Base-by-base conservation (phyloP, 1,140 invertebrate genomes). In the Adelges cooleyi region DNA sequence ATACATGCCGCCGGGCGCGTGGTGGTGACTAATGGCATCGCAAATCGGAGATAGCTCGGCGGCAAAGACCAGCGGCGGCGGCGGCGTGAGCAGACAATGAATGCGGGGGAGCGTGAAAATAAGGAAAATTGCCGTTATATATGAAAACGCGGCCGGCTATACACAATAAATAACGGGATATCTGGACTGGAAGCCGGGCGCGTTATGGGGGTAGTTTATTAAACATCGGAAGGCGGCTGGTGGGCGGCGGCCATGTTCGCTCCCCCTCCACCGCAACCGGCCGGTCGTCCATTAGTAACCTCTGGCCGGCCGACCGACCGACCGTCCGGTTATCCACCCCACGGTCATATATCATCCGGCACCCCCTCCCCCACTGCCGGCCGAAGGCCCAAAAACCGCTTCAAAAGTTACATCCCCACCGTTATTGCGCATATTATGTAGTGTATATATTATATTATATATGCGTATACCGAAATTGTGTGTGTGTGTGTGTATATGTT, bases 161-260 rank as follows among this genome's bases (percentile, higher is more conserved):
- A 17, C 40, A 44, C 53, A 62, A 62, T 62, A 62, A 62, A 62
- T 62, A 62, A 62, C 56, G 56, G 56, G 56, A 62, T 62, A 62
- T 62, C 56, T 62, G 56, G 56, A 62, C 56, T 62, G 56, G 56
- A 62, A 62, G 56, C 56, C 56, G 53, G 18, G 42, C 56, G 42
- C 56, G n/a, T 42, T 59, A 44, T 20, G 54, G 56, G 56, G 56
- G 56, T 62, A 62, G 56, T 62, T 62, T 62, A 62, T 62, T 62
- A 62, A 62, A 62, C 56, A 62, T 62, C 56, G 56, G 56, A 62
- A 62, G 56, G 56, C 56, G 56, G 56, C 56, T 48, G 56, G 56
- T 62, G 56, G 56, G 56, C 56, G 56, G 56, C 56, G 56, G 56
- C 56, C 56, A 62, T 62, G 56, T 62, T 62, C 56, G 5, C 40